phyloP scores from a whole-genome alignment of 2,113 vertebrate species.

The Clarias batrachus region DNA sequence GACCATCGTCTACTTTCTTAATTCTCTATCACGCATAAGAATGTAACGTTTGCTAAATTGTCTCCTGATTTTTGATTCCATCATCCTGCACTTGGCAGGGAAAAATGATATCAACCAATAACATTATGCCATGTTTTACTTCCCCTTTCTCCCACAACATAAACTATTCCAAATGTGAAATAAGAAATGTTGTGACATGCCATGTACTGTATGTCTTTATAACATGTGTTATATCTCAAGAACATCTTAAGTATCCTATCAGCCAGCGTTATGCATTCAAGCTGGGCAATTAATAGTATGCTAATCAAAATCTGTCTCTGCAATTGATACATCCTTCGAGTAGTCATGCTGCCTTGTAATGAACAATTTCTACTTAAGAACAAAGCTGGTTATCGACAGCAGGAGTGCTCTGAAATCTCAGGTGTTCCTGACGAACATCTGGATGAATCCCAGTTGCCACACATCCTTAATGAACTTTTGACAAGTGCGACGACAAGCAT shows the following conservation, averaged over 20 bases:
- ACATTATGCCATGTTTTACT: not conserved
- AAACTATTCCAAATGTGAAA: not conserved
- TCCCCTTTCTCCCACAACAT: not conserved
- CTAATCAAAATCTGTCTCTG: slow-evolving; percentile 25
- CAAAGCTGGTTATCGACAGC: slow-evolving; percentile 15
- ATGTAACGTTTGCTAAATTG: not conserved
- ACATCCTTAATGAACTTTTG: not conserved
- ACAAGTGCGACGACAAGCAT: slow-evolving; percentile 14
- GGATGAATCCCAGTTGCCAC: slow-evolving; percentile 21
- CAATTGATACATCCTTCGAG: slow-evolving; percentile 23
- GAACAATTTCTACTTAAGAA: not conserved
- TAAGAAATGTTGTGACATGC: too few relatives aligned
- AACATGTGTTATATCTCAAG: not conserved
- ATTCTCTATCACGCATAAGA: not conserved
- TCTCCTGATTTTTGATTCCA: not conserved
- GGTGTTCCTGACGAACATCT: slow-evolving; percentile 19
- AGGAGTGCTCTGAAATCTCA: slow-evolving; percentile 16
- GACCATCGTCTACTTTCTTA: not conserved
- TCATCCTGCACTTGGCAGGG: not conserved
- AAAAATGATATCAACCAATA: not conserved
- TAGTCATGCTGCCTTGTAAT: slow-evolving; percentile 28
- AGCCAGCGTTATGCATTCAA: not conserved
- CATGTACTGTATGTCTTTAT: not conserved
- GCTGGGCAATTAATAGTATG: slow-evolving; percentile 22
- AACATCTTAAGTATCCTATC: not conserved